phyloP scores from a whole-genome alignment of 1,140 invertebrate species.

The Venustaconcha ellipsiformis region DNA sequence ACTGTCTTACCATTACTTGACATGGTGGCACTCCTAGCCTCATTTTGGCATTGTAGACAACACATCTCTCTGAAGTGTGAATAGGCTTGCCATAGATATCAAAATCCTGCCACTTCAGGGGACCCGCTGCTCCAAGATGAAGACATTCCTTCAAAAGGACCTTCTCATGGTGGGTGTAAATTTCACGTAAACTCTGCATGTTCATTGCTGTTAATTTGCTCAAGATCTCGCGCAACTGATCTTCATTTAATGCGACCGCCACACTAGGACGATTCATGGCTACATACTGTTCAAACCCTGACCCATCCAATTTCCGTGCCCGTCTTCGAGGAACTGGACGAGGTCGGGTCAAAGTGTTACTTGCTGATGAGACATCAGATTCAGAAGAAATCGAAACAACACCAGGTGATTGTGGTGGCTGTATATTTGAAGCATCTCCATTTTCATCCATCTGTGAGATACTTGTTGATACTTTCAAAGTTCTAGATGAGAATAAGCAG shows the following conservation, averaged over 20 bases:
- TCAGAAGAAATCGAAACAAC: slow-evolving; percentile 48
- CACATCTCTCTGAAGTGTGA: slow-evolving; percentile 56
- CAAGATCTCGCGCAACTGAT: slow-evolving; percentile 53
- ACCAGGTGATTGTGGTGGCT: background rate
- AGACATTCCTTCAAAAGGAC: slow-evolving; percentile 50
- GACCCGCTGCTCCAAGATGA: slow-evolving; percentile 29
- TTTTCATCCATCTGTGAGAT: no score
- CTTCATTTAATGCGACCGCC: slow-evolving; percentile 49
- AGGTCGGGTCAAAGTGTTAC: slow-evolving; percentile 51
- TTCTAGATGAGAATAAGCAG: background rate
- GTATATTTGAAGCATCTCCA: no score
- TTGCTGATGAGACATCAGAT: slow-evolving; percentile 48
- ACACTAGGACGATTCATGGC: slow-evolving; percentile 61
- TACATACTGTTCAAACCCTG: slow-evolving; percentile 58
- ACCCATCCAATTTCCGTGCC: slow-evolving; percentile 44
- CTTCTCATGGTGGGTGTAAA: slow-evolving; percentile 58
- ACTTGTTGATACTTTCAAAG: no score
- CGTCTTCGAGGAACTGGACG: slow-evolving; percentile 51
- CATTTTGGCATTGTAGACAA: slow-evolving; percentile 62
- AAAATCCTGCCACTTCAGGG: slow-evolving; percentile 59
- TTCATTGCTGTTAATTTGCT: slow-evolving; percentile 53
- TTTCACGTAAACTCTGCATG: slow-evolving; percentile 53
- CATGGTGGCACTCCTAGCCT: slow-evolving; percentile 46
- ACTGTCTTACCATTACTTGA: slow-evolving; percentile 56
- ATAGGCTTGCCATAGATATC: slow-evolving; percentile 60